phyloP scores from a whole-genome alignment of 2,113 vertebrate genomes.

The Leucosticte australis region DNA sequence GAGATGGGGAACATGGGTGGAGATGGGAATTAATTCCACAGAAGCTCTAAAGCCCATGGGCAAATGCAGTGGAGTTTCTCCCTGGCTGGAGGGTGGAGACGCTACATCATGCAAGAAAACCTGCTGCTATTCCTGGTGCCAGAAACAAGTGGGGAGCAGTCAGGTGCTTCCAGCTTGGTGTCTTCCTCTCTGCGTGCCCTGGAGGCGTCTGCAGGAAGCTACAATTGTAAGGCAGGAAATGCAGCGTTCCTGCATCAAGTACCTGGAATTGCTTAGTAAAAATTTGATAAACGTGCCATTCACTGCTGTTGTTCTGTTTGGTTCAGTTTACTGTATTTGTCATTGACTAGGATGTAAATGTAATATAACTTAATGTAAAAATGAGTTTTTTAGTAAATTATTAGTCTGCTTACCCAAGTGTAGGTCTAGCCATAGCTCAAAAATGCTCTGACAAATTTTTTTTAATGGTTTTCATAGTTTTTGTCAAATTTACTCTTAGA shows the following conservation, averaged over 20 bases:
- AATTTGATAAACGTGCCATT: neutral
- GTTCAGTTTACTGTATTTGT: neutral
- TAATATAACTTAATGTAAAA: neutral
- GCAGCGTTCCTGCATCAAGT: neutral
- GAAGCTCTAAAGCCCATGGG: slow-evolving; percentile 21
- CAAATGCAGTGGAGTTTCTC: slow-evolving; percentile 41
- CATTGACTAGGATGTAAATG: neutral
- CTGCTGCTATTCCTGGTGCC: slow-evolving; percentile 16
- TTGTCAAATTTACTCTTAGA: neutral
- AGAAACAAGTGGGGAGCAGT: slow-evolving; percentile 20
- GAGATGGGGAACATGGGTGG: slow-evolving; percentile 40
- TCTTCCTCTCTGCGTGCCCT: slow-evolving; percentile 34
- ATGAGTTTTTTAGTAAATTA: neutral
- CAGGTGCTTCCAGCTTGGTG: slow-evolving; percentile 28
- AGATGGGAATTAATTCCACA: slow-evolving; percentile 50
- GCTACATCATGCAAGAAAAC: slow-evolving; percentile 12
- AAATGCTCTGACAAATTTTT: neutral
- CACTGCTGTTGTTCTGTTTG: neutral
- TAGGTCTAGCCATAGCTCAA: neutral
- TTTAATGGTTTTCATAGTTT: neutral
- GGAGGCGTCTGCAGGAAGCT: neutral
- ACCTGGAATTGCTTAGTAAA: neutral
- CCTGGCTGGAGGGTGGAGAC: slow-evolving; percentile 34
- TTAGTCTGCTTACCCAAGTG: neutral
- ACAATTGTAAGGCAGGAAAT: neutral